Percentiles rank a stretch among this genome's conserved stretches.
Conservation (phyloP, 2,797 vertebrate genomes). For the Pseudotriccus pelzelni region DNA sequence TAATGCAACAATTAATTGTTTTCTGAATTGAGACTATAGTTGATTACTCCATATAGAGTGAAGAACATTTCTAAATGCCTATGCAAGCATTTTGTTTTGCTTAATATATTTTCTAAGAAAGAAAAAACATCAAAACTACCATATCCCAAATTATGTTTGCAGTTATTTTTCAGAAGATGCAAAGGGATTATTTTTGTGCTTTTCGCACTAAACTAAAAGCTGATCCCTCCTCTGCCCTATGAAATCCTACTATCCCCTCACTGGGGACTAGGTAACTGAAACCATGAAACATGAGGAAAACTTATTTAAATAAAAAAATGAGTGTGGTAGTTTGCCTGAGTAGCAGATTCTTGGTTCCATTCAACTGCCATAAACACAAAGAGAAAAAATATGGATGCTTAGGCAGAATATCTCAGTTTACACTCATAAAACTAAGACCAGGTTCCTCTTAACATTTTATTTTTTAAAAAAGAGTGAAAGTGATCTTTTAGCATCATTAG, state of each 20-base stretch:
- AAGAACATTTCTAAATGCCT: neutral
- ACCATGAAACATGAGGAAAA: neutral
- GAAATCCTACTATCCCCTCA: neutral
- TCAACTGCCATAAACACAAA: neutral
- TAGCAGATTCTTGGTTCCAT: neutral
- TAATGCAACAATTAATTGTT: neutral
- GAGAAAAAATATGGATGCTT: neutral
- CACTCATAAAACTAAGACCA: neutral
- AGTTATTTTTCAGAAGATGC: neutral
- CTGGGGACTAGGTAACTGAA: neutral
- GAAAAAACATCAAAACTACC: neutral
- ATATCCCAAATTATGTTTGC: neutral
- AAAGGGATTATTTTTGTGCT: neutral
- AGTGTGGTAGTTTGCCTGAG: neutral
- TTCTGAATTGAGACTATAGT: neutral
- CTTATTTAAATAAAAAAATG: neutral
- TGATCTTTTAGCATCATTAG: neutral
- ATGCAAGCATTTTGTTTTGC: neutral
- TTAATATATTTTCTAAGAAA: neutral
- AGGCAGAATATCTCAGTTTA: neutral
- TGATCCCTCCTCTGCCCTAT: neutral
- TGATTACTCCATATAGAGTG: neutral
- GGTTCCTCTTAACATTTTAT: neutral
- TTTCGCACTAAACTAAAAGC: neutral
- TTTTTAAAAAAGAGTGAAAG: neutral